Evolutionary conservation across 1,140 invertebrate genomes (phyloP).

Genomic region (Armadillidium nasatum): DNA sequence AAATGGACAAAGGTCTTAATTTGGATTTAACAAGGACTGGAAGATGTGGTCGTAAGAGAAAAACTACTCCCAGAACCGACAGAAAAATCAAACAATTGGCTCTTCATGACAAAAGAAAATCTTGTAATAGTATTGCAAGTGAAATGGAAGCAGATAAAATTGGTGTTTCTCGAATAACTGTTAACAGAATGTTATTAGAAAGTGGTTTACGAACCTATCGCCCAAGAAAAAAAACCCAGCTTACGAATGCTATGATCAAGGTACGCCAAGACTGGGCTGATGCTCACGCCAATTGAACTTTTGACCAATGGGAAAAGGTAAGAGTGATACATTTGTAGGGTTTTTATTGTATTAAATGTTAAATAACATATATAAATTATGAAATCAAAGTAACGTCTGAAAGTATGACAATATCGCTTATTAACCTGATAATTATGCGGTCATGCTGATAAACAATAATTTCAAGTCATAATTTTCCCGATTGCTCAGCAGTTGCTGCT

Average conservation of each 20-base stretch:
- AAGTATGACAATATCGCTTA: too few relatives aligned
- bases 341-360: slow-evolving; percentile 12
- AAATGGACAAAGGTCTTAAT: neutral
- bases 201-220: neutral
- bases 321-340: neutral
- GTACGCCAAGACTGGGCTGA: too few relatives aligned
- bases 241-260: slow-evolving; percentile 4
- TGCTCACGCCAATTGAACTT: neutral
- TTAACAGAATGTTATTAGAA: neutral
- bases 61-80: slow-evolving; percentile 5
- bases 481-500: too few relatives aligned
- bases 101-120: slow-evolving; percentile 12
- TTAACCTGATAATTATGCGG: too few relatives aligned
- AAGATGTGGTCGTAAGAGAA: neutral
- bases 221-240: neutral
- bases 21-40: too few relatives aligned
- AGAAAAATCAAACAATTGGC: slow-evolving; percentile 17
- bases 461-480: too few relatives aligned
- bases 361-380: neutral
- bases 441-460: too few relatives aligned
- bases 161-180: slow-evolving; percentile 12
- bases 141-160: neutral
- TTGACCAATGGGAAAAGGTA: neutral
- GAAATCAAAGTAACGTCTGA: too few relatives aligned
- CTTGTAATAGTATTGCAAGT: slow-evolving; percentile 9